These are phyloP conservation scores for Hiodon tergisus DNA, from an alignment of 2,113 vertebrate genomes.

Conservation along the genomic window DNA sequence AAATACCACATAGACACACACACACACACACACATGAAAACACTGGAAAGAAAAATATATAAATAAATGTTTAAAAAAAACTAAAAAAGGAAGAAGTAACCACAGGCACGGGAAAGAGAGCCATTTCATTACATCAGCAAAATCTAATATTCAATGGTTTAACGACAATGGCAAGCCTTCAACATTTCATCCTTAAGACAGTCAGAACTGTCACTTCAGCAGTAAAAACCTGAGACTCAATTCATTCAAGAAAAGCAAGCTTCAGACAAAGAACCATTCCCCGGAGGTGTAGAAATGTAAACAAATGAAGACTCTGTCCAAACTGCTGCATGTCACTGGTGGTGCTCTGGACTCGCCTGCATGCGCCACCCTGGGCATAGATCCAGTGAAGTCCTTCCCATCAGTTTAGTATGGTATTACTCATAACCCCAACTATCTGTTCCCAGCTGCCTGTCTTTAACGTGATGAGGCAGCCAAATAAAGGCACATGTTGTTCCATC, in stretches of 20 bases:
- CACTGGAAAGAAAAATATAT: background rate
- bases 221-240: no score
- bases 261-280: constrained; percentile 19
- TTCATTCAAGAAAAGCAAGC: no score
- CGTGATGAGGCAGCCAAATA: constrained; percentile 18
- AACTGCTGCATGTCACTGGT: no score
- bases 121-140: no score
- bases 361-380: constrained; percentile 33
- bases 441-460: constrained; percentile 26
- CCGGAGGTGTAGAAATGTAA: constrained; percentile 38
- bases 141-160: no score
- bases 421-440: constrained; percentile 42
- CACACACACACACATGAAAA: background rate
- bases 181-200: no score
- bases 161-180: no score
- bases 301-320: no score
- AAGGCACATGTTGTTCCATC: constrained; percentile 23
- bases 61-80: background rate
- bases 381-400: constrained; percentile 31
- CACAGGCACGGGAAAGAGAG: no score
- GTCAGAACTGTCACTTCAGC: no score
- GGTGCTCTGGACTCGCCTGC: constrained; percentile 33
- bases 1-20: no score
- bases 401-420: constrained; percentile 19
- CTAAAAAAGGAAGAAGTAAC: background rate